Evolutionary conservation across 2,888 invertebrate genomes (phyloP).

Genomic region (Scaptomyza reducta): DNA sequence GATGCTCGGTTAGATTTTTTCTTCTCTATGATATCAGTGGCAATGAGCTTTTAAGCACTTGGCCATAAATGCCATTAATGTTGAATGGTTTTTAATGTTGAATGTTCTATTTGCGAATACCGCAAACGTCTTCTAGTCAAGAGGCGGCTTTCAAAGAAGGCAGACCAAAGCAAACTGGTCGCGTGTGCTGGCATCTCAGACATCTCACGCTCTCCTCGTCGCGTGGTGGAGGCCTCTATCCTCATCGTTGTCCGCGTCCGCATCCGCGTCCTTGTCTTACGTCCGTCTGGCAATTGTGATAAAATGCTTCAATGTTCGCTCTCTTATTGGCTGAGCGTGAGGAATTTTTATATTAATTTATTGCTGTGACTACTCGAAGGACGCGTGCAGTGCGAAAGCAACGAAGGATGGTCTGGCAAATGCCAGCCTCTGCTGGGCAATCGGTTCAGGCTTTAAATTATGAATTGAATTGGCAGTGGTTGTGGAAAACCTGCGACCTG

Average conservation of each 20-base stretch:
- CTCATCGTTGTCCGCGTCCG: not conserved
- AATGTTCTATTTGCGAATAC: conserved; percentile 62
- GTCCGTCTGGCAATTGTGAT: conserved; percentile 63
- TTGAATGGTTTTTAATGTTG: conserved; percentile 56
- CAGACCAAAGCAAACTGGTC: conserved; percentile 61
- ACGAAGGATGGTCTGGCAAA: conserved; percentile 1
- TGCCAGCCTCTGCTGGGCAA: conserved; percentile 21
- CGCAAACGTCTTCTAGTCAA: conserved; percentile 56
- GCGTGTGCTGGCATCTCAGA: conserved; percentile 71
- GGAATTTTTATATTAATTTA: conserved; percentile 82
- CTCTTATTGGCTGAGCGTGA: conserved; percentile 82
- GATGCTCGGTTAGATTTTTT: not conserved
- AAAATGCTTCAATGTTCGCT: conserved; percentile 75
- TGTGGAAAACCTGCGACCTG: conserved; percentile 14
- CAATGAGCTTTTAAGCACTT: conserved; percentile 3
- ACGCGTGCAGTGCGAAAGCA: conserved; percentile 6
- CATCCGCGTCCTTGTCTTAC: not conserved
- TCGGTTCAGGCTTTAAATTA: conserved; percentile 68
- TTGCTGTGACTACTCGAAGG: conserved; percentile 58
- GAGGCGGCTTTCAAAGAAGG: conserved; percentile 18
- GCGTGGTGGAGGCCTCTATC: conserved; percentile 31
- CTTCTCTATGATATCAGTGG: not conserved
- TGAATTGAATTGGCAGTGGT: conserved; percentile 68
- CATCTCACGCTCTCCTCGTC: conserved; percentile 36
- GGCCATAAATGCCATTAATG: conserved; percentile 56